Evolutionary conservation across 2,888 invertebrate species (phyloP).

Genomic region (Sesia apiformis): DNA sequence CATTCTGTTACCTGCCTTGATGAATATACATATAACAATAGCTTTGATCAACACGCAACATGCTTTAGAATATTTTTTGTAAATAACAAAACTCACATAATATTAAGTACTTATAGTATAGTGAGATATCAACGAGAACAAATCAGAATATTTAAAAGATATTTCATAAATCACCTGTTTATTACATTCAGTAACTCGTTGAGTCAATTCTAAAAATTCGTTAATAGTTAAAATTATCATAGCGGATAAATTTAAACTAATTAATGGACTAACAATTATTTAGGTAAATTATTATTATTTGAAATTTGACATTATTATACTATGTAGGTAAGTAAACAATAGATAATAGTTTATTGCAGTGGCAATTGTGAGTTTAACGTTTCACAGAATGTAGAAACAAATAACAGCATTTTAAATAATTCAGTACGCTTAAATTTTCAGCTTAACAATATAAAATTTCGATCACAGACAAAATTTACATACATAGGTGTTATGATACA

Average conservation of each 20-base stretch:
- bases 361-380: conserved; percentile 5
- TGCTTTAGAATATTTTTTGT: conserved; percentile 45
- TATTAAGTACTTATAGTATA: conserved; percentile 3
- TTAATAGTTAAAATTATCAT: too few species aligned
- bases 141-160: conserved; percentile 19
- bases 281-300: too few species aligned
- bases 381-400: conserved; percentile 37
- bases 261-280: too few species aligned
- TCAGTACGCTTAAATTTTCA: conserved; percentile 23
- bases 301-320: too few species aligned
- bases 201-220: not conserved
- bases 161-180: conserved; percentile 19
- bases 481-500: conserved; percentile 43
- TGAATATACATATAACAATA: too few species aligned
- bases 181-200: conserved; percentile 33
- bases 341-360: too few species aligned
- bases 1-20: too few species aligned
- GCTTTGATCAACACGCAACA: conserved; percentile 38
- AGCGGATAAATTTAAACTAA: too few species aligned
- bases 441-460: conserved; percentile 70
- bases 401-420: conserved; percentile 21
- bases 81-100: conserved; percentile 28
- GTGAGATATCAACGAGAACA: conserved; percentile 17
- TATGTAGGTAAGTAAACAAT: too few species aligned
- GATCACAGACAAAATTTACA: conserved; percentile 73